Evolutionary conservation across 2,797 vertebrate genomes (phyloP).

Genomic region (Amniataba percoides): DNA sequence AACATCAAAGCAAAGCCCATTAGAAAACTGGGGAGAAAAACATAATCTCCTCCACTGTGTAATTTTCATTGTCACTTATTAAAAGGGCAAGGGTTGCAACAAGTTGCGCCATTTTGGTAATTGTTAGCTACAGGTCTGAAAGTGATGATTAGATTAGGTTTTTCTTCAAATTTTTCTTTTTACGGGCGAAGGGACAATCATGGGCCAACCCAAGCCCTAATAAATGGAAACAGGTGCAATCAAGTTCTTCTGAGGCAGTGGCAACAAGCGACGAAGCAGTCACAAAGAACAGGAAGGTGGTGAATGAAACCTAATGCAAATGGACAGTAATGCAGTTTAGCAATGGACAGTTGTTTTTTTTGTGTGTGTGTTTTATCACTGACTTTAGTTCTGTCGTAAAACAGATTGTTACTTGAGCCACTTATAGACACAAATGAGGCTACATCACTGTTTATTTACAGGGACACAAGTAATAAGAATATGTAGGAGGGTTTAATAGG

Average conservation of each 20-base stretch:
- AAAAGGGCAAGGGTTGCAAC: conserved; percentile 41
- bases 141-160: conserved; percentile 4
- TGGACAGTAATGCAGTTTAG: neutral
- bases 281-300: conserved; percentile 20
- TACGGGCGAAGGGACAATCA: neutral
- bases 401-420: conserved; percentile 7
- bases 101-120: conserved; percentile 31
- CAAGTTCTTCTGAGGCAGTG: neutral
- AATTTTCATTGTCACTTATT: conserved; percentile 29
- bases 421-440: neutral
- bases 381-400: conserved; percentile 13
- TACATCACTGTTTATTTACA: conserved; percentile 10
- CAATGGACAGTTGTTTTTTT: neutral
- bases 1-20: conserved; percentile 57
- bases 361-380: neutral
- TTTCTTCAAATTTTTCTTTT: neutral
- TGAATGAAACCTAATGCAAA: conserved; percentile 6
- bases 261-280: conserved; percentile 7
- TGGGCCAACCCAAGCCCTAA: neutral
- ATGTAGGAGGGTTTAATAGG: neutral
- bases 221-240: neutral
- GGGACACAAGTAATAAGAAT: neutral
- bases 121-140: neutral
- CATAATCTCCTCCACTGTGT: conserved; percentile 15
- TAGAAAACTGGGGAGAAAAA: conserved; percentile 29